Evolutionary conservation across 2,888 invertebrate genomes (phyloP).

Genomic region (Drosophila vallismaia): DNA sequence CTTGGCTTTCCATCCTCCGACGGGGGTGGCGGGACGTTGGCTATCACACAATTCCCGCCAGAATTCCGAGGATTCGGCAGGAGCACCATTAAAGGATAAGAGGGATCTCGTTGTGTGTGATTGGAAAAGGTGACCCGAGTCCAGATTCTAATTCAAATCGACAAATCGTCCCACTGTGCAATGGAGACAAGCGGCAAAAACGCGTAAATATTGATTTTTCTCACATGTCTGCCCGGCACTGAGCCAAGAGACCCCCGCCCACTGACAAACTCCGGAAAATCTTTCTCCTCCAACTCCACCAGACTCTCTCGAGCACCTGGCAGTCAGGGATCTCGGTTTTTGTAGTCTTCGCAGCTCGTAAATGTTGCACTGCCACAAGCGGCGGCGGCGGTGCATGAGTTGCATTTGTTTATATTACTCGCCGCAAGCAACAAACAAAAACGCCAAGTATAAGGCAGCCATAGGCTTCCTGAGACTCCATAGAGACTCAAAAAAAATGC

Average conservation of each 20-base stretch:
- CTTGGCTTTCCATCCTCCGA: background rate
- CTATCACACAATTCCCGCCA: conserved; percentile 37
- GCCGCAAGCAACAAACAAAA: conserved; percentile 38
- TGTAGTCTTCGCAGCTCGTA: conserved; percentile 42
- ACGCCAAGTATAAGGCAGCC: conserved; percentile 26
- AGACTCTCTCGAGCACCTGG: conserved; percentile 42
- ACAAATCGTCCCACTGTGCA: conserved; percentile 12
- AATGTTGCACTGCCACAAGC: conserved; percentile 31
- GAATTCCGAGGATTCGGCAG: conserved; percentile 34
- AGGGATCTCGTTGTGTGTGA: conserved; percentile 22
- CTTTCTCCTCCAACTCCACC: background rate
- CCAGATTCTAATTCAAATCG: conserved; percentile 22
- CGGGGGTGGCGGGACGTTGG: too few relatives aligned
- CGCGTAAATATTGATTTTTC: conserved; percentile 82
- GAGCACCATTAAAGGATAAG: conserved; percentile 32
- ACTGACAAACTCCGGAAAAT: conserved; percentile 6
- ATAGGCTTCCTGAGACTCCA: conserved; percentile 10
- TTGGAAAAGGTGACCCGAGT: conserved; percentile 35
- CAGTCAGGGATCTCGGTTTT: conserved; percentile 31
- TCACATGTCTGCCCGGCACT: conserved; percentile 50
- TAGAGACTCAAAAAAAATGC: conserved; percentile 27
- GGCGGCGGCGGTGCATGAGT: conserved; percentile 55
- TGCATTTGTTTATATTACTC: conserved; percentile 68
- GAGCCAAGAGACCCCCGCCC: conserved; percentile 5
- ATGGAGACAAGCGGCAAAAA: conserved; percentile 26